Evolutionary conservation across 2,797 vertebrate genomes (phyloP).

Genomic region (Squalus acanthias): DNA sequence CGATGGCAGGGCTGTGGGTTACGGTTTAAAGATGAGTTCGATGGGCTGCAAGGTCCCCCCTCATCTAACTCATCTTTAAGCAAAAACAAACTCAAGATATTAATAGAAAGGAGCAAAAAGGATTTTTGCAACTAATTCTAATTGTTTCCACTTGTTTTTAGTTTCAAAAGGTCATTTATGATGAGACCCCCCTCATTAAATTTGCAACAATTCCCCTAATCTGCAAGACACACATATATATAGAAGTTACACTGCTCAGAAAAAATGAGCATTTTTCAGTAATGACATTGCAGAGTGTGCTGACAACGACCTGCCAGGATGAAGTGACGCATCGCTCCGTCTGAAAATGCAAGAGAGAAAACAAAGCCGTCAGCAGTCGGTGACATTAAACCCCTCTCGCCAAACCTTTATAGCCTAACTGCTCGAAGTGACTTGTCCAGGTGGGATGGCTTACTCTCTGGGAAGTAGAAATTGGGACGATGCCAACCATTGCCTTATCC

Average conservation of each 20-base stretch:
- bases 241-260: background rate
- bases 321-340: background rate
- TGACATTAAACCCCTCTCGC: background rate
- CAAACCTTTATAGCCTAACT: background rate
- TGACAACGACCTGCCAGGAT: background rate
- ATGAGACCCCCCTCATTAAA: background rate
- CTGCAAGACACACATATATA: background rate
- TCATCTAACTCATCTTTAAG: background rate
- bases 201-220: background rate
- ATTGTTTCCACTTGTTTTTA: background rate
- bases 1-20: background rate
- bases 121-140: background rate
- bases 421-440: background rate
- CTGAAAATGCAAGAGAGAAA: background rate
- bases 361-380: background rate
- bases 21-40: background rate
- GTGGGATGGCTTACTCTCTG: background rate
- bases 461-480: background rate
- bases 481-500: background rate
- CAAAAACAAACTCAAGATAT: background rate
- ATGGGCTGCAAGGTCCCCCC: background rate
- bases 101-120: background rate
- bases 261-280: background rate
- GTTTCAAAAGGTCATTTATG: background rate
- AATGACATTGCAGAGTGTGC: background rate